Evolutionary conservation across 2,797 vertebrate species (phyloP).

Genomic region (Echeneis naucrates): DNA sequence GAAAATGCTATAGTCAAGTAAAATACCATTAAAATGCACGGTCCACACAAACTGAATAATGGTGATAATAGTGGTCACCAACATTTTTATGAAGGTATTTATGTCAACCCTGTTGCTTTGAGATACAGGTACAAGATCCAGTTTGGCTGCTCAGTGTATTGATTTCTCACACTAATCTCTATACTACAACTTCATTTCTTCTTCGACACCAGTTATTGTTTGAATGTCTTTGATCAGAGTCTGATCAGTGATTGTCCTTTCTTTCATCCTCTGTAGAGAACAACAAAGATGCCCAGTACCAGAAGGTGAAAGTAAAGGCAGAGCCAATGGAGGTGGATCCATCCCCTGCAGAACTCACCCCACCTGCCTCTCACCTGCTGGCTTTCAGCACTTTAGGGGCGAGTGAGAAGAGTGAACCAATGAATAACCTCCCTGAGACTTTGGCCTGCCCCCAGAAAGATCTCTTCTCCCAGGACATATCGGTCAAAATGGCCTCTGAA

Average conservation of each 20-base stretch:
- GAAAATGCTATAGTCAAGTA: background rate
- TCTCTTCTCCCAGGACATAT: constrained; percentile 99
- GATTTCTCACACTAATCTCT: background rate
- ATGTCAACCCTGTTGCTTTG: background rate
- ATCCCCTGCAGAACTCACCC: constrained; percentile 76
- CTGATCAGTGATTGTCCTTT: constrained; percentile 48
- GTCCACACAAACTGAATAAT: background rate
- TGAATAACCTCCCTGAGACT: constrained; percentile 89
- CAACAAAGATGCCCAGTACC: constrained; percentile 91
- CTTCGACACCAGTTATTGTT: background rate
- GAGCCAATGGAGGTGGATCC: constrained; percentile 99
- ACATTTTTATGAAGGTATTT: background rate
- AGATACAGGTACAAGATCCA: background rate
- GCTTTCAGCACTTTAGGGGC: constrained; percentile 95
- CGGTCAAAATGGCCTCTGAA: constrained; percentile 99
- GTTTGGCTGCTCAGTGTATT: background rate
- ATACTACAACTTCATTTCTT: background rate
- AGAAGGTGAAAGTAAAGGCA: constrained; percentile 92
- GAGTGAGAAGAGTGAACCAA: constrained; percentile 90
- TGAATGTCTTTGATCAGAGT: constrained; percentile 18
- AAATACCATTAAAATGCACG: background rate
- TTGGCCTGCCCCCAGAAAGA: constrained; percentile 92
- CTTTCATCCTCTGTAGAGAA: constrained; percentile 87
- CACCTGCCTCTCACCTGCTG: constrained; percentile 85
- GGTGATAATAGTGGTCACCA: background rate